Percentiles rank a stretch among this genome's conserved stretches.
These are phyloP conservation scores for Schlechtendalia chinensis DNA, from an alignment of 1,140 invertebrate species.

Conservation along the genomic window DNA sequence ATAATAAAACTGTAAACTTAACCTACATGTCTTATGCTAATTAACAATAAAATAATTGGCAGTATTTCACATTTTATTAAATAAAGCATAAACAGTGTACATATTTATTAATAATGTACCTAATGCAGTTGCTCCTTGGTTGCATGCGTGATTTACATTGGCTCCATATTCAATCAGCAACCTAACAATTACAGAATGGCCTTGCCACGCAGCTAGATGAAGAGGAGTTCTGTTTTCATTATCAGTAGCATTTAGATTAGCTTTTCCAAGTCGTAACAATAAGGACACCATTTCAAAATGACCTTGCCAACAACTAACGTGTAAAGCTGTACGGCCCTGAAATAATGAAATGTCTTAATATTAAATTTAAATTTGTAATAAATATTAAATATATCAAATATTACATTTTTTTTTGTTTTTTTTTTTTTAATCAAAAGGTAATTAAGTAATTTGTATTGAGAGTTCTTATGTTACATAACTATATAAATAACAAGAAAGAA, in stretches of 20 bases:
- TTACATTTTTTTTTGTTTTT: too few relatives aligned
- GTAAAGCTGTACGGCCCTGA: slow-evolving; percentile 82
- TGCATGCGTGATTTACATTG: slow-evolving; percentile 84
- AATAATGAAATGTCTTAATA: not conserved
- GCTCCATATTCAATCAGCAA: slow-evolving; percentile 77
- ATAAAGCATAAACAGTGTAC: too few relatives aligned
- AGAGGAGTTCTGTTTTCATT: slow-evolving; percentile 84
- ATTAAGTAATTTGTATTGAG: too few relatives aligned
- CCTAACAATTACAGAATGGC: slow-evolving; percentile 79
- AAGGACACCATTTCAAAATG: slow-evolving; percentile 85
- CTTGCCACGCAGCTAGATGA: slow-evolving; percentile 94
- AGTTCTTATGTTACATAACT: too few relatives aligned
- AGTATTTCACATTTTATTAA: too few relatives aligned
- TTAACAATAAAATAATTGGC: too few relatives aligned
- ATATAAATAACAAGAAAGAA: too few relatives aligned
- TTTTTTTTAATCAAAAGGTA: too few relatives aligned
- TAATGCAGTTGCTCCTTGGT: slow-evolving; percentile 89
- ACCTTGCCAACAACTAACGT: slow-evolving; percentile 93
- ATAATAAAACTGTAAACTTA: too few relatives aligned
- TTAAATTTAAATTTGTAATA: too few relatives aligned
- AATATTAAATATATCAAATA: too few relatives aligned
- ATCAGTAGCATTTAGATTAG: slow-evolving; percentile 85
- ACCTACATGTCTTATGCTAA: too few relatives aligned
- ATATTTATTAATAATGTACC: slow-evolving; percentile 56
- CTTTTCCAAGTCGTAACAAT: slow-evolving; percentile 72